Conservation (phyloP, 1,140 invertebrate genomes). For the Diabrotica undecimpunctata region DNA sequence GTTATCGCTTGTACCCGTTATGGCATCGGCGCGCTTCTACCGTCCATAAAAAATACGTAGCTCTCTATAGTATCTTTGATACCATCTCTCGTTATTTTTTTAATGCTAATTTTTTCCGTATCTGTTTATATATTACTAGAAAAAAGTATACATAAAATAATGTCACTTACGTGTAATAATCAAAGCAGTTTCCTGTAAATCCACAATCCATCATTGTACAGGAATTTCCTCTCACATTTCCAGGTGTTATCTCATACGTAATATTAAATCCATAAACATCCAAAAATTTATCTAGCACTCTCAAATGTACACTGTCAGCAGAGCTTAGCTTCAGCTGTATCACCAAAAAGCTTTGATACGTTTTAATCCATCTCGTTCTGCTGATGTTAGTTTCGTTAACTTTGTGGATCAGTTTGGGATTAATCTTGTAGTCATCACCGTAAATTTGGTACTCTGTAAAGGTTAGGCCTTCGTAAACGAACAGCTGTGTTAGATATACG, state of each 20-base stretch:
- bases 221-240: slow-evolving; percentile 54
- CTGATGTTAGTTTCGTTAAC: slow-evolving; percentile 68
- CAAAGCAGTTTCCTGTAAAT: slow-evolving; percentile 73
- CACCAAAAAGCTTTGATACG: slow-evolving; percentile 71
- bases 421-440: slow-evolving; percentile 63
- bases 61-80: no score
- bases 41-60: no score
- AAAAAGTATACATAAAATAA: background rate
- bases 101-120: no score
- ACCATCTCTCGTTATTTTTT: no score
- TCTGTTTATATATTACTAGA: background rate
- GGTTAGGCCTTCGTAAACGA: slow-evolving; percentile 69
- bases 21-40: no score
- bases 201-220: slow-evolving; percentile 78
- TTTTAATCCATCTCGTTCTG: slow-evolving; percentile 61
- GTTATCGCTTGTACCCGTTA: no score
- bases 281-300: slow-evolving; percentile 74
- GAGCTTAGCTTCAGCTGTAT: slow-evolving; percentile 70
- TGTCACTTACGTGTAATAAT: slow-evolving; percentile 42
- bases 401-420: slow-evolving; percentile 51
- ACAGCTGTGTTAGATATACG: slow-evolving; percentile 84
- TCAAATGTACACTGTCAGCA: slow-evolving; percentile 76
- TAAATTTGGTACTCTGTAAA: slow-evolving; percentile 82
- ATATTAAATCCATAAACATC: slow-evolving; percentile 91
- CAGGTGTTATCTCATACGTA: slow-evolving; percentile 74